Percentiles rank a stretch among this genome's conserved stretches.
phyloP scores from a whole-genome alignment of 2,113 vertebrate species.

The Copsychus sechellarum region DNA sequence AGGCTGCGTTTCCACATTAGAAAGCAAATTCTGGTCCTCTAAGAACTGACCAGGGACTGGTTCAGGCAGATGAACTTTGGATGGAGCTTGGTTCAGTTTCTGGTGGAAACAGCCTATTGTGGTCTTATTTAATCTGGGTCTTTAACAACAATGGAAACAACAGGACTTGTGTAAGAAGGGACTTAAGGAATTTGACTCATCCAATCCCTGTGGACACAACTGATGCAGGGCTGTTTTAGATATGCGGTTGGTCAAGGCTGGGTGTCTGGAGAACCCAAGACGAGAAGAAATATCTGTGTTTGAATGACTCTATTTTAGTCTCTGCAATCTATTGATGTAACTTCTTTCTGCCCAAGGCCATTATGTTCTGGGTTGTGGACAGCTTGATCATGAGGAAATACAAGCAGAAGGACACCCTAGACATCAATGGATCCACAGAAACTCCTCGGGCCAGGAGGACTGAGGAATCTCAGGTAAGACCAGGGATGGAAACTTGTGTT shows the following conservation, averaged over 20 bases:
- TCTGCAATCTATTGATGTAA: neutral
- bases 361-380: slow-evolving; percentile 86
- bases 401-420: slow-evolving; percentile 70
- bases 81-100: neutral
- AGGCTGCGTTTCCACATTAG: neutral
- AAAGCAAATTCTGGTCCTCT: neutral
- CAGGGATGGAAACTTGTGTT: neutral
- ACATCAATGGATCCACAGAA: slow-evolving; percentile 48
- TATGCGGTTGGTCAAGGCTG: neutral
- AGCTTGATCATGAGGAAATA: slow-evolving; percentile 82
- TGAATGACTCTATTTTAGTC: neutral
- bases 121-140: neutral
- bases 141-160: neutral
- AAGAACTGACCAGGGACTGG: neutral
- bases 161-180: neutral
- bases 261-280: neutral
- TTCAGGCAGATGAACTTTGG: neutral
- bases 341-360: slow-evolving; percentile 58
- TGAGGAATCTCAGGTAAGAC: slow-evolving; percentile 77
- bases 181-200: neutral
- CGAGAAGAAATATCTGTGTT: neutral
- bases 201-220: rapidly evolving
- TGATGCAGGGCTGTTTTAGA: neutral
- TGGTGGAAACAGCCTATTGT: rapidly evolving
- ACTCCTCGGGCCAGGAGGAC: neutral